Evolutionary conservation across 2,888 invertebrate genomes (phyloP).

Genomic region (Sylvicola cinctus): DNA sequence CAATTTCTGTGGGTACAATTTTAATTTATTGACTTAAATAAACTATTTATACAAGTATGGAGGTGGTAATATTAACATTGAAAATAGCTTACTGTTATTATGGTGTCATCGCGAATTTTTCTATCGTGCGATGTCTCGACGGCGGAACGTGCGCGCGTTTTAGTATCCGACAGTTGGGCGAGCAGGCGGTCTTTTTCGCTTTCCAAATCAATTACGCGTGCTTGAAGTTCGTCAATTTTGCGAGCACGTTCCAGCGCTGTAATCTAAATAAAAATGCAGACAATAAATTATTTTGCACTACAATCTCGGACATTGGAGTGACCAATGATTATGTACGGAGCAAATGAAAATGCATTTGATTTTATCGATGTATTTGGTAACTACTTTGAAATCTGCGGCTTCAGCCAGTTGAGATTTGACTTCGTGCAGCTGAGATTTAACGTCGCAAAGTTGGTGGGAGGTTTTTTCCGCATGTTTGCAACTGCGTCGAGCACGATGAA

Average conservation of each 20-base stretch:
- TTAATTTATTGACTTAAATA: constrained; percentile 34
- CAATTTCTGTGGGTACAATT: constrained; percentile 30
- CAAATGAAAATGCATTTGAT: neutral
- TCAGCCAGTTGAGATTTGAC: constrained; percentile 69
- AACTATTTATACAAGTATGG: too few relatives aligned
- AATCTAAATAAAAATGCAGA: constrained; percentile 31
- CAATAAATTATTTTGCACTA: constrained; percentile 1
- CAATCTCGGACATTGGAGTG: neutral
- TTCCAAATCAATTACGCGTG: constrained; percentile 62
- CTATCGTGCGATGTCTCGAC: constrained; percentile 22
- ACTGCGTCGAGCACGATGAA: constrained; percentile 51
- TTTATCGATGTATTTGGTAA: too few relatives aligned
- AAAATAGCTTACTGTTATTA: constrained; percentile 18
- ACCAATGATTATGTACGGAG: constrained; percentile 1
- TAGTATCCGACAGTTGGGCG: constrained; percentile 17
- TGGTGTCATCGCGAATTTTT: constrained; percentile 21
- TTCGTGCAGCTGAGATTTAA: constrained; percentile 62
- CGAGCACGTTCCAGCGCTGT: constrained; percentile 63
- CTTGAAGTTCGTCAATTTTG: constrained; percentile 66
- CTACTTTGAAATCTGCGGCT: constrained; percentile 69
- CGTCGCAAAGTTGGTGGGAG: constrained; percentile 57
- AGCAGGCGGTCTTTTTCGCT: constrained; percentile 41
- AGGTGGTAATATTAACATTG: neutral
- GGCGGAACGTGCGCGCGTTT: constrained; percentile 19
- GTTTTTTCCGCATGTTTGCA: constrained; percentile 68